A percentile compares a stretch with the other conserved stretches of the same genome.
These are phyloP conservation scores for Apodemia duryi DNA, from an alignment of 2,888 invertebrate genomes.

Conservation along the genomic window DNA sequence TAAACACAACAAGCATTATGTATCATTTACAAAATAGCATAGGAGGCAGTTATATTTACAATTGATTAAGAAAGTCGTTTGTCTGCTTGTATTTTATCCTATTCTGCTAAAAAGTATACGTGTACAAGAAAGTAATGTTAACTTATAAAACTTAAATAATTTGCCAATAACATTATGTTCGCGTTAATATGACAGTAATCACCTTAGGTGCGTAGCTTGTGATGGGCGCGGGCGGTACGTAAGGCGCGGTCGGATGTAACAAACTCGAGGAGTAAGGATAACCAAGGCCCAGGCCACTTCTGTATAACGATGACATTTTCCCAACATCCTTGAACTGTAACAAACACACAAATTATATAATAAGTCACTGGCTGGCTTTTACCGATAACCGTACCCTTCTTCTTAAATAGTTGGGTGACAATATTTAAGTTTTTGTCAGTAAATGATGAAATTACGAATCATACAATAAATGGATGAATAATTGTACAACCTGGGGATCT, in stretches of 20 bases:
- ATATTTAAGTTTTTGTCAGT: too few relatives aligned
- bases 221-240: constrained; percentile 92
- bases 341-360: constrained; percentile 12
- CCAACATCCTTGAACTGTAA: constrained; percentile 91
- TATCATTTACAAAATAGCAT: too few relatives aligned
- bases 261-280: constrained; percentile 88
- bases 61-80: background rate
- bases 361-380: too few relatives aligned
- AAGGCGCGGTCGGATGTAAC: constrained; percentile 91
- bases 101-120: background rate
- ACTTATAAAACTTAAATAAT: background rate
- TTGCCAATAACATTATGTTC: background rate
- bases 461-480: too few relatives aligned
- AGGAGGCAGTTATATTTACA: too few relatives aligned
- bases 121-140: background rate
- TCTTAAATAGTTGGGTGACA: too few relatives aligned
- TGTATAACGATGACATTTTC: constrained; percentile 90
- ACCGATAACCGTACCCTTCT: too few relatives aligned
- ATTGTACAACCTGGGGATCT: too few relatives aligned
- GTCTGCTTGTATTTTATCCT: background rate
- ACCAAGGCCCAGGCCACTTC: constrained; percentile 86
- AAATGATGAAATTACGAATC: too few relatives aligned
- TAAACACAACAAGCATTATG: too few relatives aligned
- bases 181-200: constrained; percentile 33
- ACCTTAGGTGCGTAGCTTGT: constrained; percentile 95